These are phyloP conservation scores for Neosalanx taihuensis DNA, from an alignment of 2,797 vertebrate species.

Conservation along the genomic window DNA sequence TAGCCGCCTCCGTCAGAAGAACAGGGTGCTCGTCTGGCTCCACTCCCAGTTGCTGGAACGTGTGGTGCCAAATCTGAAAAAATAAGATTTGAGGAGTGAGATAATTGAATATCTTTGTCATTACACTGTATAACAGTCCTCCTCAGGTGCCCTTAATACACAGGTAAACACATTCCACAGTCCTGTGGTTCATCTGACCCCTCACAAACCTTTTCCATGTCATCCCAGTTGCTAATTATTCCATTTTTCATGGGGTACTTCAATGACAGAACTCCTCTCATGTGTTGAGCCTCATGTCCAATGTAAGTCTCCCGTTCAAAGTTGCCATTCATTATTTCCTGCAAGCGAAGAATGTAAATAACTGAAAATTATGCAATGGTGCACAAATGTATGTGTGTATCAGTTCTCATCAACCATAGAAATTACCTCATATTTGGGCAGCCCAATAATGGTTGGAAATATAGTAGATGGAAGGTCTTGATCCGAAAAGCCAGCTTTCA, in stretches of 20 bases:
- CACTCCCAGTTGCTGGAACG: constrained; percentile 68
- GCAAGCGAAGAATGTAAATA: not conserved
- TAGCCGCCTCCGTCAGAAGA: constrained; percentile 69
- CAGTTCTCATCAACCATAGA: not conserved
- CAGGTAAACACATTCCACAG: not conserved
- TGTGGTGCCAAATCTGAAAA: constrained; percentile 74
- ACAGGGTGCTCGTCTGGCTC: constrained; percentile 72
- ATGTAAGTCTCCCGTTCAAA: constrained; percentile 63
- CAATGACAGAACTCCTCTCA: constrained; percentile 74
- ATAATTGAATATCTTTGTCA: not conserved
- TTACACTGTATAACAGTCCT: not conserved
- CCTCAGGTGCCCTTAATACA: not conserved
- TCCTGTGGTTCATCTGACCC: not conserved
- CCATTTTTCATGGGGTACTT: constrained; percentile 73
- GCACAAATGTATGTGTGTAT: too few species aligned
- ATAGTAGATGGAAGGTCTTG: constrained; percentile 64
- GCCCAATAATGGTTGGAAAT: constrained; percentile 74
- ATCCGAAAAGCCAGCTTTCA: constrained; percentile 77
- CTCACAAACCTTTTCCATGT: constrained; percentile 72
- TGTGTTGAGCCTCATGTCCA: constrained; percentile 73
- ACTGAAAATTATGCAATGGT: not conserved
- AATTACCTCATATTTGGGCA: constrained; percentile 75
- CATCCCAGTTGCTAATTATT: constrained; percentile 72
- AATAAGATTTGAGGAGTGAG: not conserved
- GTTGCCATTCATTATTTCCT: constrained; percentile 71